These are phyloP conservation scores for Irena cyanogastra DNA, from an alignment of 2,113 vertebrate genomes.

Conservation along the genomic window DNA sequence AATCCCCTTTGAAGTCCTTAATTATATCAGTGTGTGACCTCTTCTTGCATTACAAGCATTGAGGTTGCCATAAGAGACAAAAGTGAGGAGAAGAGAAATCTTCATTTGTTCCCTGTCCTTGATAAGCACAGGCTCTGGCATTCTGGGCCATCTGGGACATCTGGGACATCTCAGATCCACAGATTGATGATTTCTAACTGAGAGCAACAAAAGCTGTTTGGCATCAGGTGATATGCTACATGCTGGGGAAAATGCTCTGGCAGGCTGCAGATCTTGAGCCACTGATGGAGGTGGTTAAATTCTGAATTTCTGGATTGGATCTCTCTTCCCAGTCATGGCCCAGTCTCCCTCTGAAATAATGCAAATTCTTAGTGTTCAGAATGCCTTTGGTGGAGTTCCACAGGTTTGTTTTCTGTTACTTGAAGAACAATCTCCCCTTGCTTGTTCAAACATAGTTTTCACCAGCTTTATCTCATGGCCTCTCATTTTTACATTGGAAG, in stretches of 20 bases:
- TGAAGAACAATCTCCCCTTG: background rate
- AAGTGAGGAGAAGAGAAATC: background rate
- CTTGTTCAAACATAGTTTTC: background rate
- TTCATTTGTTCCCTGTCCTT: background rate
- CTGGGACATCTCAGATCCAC: no score
- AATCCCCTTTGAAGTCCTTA: background rate
- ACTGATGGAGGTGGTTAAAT: background rate
- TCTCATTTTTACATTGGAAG: background rate
- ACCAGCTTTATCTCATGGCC: background rate
- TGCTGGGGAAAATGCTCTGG: background rate
- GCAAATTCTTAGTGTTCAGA: background rate
- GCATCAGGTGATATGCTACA: background rate
- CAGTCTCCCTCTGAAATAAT: background rate
- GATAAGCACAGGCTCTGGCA: background rate
- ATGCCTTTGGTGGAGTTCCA: background rate
- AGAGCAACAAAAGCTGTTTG: background rate
- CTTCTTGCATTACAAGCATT: background rate
- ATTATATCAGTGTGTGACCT: background rate
- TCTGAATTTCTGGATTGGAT: background rate
- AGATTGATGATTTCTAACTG: no score
- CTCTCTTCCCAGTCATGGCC: background rate
- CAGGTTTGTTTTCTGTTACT: background rate
- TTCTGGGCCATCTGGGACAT: no score
- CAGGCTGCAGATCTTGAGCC: background rate
- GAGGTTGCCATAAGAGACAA: background rate